Base-by-base conservation (phyloP, 2,888 invertebrate species). In the Lamellibrachia columna region DNA sequence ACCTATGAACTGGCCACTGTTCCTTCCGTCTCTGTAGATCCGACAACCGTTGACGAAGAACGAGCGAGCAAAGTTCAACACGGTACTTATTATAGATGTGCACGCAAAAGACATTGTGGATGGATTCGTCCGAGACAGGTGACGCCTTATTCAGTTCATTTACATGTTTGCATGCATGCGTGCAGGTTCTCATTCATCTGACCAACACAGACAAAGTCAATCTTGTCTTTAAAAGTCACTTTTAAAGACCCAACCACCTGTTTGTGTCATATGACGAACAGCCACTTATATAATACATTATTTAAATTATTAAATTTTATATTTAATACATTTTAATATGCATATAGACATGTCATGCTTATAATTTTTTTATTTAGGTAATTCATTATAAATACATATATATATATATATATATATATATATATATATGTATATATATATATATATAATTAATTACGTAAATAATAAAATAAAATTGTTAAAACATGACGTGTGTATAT, bases 21-120 rank as follows among this genome's bases (percentile, higher is more conserved):
- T n/a, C 75, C 15, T 75, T 75, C 75, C 22, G 75, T 93, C 75
- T 22, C n/a, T 58, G 11, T 75, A 96, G 96, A 97, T 98, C 8
- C 97, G 98, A 91, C 97, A 97, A 94, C 98, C 98, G 93, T 96
- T 99, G 53, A 97, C 97, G 0, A 97, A 98, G 90, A 99, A 98
- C 95, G 98, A 99, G 95, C 97, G 99, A 6, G 97, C 97, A 0
- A 99, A 99, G 97, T 98, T 98, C 96, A 98, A 98, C 95, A 98
- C 98, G 0, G 98, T 99, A 90, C 97, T 98, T 2, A 99, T 98
- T 0, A 98, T 99, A 92, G 99, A 99, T 96, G 98, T 99, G 0
- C 99, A 99, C 96, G 98, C 98, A 0, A 97, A 98, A 52, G 99
- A 99, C 95, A 98, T 99, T 93, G 98, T 99, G 92, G 98, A 98